Percentiles rank a stretch among this genome's conserved stretches.
Conservation (phyloP, 2,797 vertebrate genomes). For the Phalanger gymnotis region DNA sequence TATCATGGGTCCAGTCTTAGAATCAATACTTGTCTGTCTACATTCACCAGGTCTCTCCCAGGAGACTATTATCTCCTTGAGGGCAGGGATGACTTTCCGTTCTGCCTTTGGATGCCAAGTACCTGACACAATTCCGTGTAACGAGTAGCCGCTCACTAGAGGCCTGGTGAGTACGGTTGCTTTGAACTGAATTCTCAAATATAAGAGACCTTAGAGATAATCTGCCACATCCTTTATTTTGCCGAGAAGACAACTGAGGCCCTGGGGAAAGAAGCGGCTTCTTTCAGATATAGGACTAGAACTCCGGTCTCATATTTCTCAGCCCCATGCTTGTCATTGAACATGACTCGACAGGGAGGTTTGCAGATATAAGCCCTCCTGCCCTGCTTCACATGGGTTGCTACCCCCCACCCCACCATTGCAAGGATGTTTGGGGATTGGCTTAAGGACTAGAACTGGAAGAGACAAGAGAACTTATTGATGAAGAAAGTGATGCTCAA, state of each 20-base stretch:
- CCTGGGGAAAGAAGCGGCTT: neutral
- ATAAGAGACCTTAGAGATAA: neutral
- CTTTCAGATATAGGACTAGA: neutral
- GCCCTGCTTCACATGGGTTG: neutral
- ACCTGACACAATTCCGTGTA: neutral
- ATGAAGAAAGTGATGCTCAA: neutral
- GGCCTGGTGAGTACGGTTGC: neutral
- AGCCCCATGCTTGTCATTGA: neutral
- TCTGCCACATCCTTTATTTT: neutral
- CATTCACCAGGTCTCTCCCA: neutral
- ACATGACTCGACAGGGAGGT: neutral
- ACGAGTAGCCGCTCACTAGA: neutral
- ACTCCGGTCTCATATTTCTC: neutral
- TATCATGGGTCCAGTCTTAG: neutral
- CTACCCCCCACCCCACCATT: neutral
- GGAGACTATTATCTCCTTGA: neutral
- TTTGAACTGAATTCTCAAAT: neutral
- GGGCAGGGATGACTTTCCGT: neutral
- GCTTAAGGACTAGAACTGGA: neutral
- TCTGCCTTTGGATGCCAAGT: neutral
- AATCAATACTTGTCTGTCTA: neutral
- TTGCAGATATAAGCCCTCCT: neutral
- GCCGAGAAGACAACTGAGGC: neutral
- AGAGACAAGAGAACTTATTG: neutral
- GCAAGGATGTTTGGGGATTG: neutral